Evolutionary conservation across 1,140 invertebrate species (phyloP), one percentile per base, ranked within the genome.

Genomic region (Telenomus remus): DNA sequence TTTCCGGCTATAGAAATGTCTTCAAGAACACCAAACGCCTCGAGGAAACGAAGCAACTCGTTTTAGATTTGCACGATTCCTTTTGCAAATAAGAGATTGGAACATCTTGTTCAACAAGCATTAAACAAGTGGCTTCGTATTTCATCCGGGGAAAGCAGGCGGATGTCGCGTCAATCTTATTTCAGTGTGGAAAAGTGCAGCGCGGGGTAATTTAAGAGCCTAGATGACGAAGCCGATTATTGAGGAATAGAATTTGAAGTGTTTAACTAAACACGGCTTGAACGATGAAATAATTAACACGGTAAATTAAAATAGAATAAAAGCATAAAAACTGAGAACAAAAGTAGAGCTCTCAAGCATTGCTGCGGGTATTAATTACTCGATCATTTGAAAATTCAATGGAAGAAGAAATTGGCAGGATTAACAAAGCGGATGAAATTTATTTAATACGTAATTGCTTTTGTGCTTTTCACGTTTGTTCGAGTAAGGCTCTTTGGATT

Each of bases 331-430:
- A 39, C 37, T 1, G 42, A 55, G 57, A 63, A 54, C 12, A 69
- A 27, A n/a, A 73, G 44, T 61, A 49, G 77, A 81, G 61, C 72
- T 56, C 19, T 56, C 1, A 11, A 34, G 54, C 19, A 35, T 35
- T 19, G 39, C 37, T n/a, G 0, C 16, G 9, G 19, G 42, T 27
- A 56, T 56, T 76, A 80, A 73, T 75, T 66, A 79, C 73, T 84
- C 82, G 76, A 82, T 82, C 82, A 76, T 82, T 81, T 78, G 78
- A 79, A 76, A 79, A 77, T 48, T 74, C 76, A 69, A 53, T 76
- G 75, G 75, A 64, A 55, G 27, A 27, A 55, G 56, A 27, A 11
- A 13, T 13, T 14, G 43, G 13, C 46, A 11, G n/a, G 11, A 57
- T 46, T 27, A 60, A 39, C 9, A 37, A n/a, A 19, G 27, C 35